Base-by-base conservation (phyloP, 2,797 vertebrate species). In the Gymnoscopelus braueri region DNA sequence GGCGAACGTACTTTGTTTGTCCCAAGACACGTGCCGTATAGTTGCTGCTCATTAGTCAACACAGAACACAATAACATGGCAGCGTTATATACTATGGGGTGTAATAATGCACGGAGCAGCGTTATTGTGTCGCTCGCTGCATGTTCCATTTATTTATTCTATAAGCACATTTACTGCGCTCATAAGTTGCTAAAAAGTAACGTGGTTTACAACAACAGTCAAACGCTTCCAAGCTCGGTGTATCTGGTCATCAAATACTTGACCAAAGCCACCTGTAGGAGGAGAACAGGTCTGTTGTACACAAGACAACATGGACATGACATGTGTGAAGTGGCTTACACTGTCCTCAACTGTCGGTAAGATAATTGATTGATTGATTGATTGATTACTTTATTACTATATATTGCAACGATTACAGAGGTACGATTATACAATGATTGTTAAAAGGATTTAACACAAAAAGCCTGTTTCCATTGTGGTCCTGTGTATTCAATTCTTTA, bases 261-360 rank as follows among this genome's bases (percentile, higher is more conserved):
- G 56, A 3, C 11, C 50, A 65, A 65, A 69, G 67, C 72, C 39
- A 0, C 86, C 52, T 68, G 19, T 0, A 70, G 86, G 66, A 70
- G 86, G 65, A 88, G 62, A 50, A 9, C 56, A 1, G 90, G 89
- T 1, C 3, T 0, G 10, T 6, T 90, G 7, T 39, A 78, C 44
- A 0, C 54, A 0, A n/a, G 15, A 1, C 3, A 61, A 1, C 3
- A 61, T 0, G 0, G 32, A 0, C 0, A 26, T 5, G 47, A 24
- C 29, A 39, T 4, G 8, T 0, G 35, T 0, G 65, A 74, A 0
- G 65, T 82, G 0, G 65, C 65, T 12, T 90, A 84, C 64, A 87
- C 87, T 5, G 44, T 85, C 14, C 15, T 77, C 1, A 72, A 64
- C 71, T 91, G 91, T 80, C 89, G 90, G 92, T 92, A 67, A 78